A percentile compares a stretch with the other conserved stretches of the same genome.
Evolutionary conservation across 1,140 invertebrate species (phyloP).

Genomic region (Lethrus apterus): DNA sequence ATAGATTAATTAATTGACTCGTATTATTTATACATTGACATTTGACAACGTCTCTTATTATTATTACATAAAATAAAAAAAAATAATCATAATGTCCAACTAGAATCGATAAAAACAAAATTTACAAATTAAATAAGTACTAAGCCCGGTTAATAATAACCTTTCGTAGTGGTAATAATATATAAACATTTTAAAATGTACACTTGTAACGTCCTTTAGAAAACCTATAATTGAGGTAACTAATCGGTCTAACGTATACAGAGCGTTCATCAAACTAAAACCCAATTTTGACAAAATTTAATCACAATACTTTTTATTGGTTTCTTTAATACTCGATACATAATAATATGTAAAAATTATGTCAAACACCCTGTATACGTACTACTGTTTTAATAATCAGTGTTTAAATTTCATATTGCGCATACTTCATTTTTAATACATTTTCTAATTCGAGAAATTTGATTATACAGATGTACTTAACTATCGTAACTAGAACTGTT

Average conservation of each 20-base stretch:
- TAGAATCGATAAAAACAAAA: slow-evolving; percentile 12
- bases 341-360: slow-evolving; percentile 12
- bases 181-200: slow-evolving; percentile 1
- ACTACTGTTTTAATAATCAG: slow-evolving; percentile 14
- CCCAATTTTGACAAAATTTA: slow-evolving; percentile 4
- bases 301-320: background rate
- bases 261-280: slow-evolving; percentile 9
- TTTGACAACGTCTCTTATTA: slow-evolving; percentile 13
- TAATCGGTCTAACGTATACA: slow-evolving; percentile 25
- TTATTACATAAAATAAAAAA: slow-evolving; percentile 15
- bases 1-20: slow-evolving; percentile 28
- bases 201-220: slow-evolving; percentile 8
- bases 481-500: slow-evolving; percentile 60
- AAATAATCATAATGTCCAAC: slow-evolving; percentile 13
- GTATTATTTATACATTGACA: slow-evolving; percentile 23
- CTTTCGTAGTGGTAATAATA: background rate
- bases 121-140: slow-evolving; percentile 19
- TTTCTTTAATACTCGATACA: slow-evolving; percentile 5
- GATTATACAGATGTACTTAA: slow-evolving; percentile 25
- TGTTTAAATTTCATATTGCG: slow-evolving; percentile 7
- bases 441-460: slow-evolving; percentile 12
- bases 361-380: slow-evolving; percentile 12
- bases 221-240: slow-evolving; percentile 30
- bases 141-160: slow-evolving; percentile 6
- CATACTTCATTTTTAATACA: slow-evolving; percentile 12